Base-by-base conservation (phyloP, 2,888 invertebrate genomes). In the Xestia c-nigrum region DNA sequence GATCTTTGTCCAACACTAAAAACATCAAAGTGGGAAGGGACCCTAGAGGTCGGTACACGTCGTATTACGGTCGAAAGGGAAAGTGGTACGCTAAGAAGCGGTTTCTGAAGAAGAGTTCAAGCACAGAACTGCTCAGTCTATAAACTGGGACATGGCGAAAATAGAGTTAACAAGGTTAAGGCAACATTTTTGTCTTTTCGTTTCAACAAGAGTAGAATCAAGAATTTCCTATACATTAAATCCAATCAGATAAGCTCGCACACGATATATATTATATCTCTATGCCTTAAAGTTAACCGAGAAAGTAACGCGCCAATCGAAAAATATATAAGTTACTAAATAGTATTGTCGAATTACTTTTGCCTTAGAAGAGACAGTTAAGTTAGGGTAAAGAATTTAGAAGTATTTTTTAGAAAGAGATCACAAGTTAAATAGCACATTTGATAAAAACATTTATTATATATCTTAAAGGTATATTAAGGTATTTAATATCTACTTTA, bases 331-430 rank as follows among this genome's bases (percentile, higher is more conserved):
- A 91, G 89, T 89, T 89, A 86, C 90, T 92, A 91, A 85, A 92
- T 92, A 93, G 92, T 94, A 94, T 94, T 94, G 94, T 94, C 94
- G 89, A 91, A 92, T 92, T 78, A 91, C 89, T 89, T 89, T 90
- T 89, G 91, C 85, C 89, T 91, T 91, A 93, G 90, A 91, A 92
- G 89, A 90, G 89, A 91, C 92, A 93, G 91, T 93, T 91, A 86
- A 92, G 89, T 90, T 77, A 88, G 43, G 64, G 43, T 64, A 88
- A 85, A 90, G 90, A 91, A 90, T 86, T 91, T 87, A 81, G 80
- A 79, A 89, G 86, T 90, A 81, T 83, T 59, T 90, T 77, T 89
- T 87, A 93, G 91, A 92, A 90, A 85, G 75, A 92, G 93, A 94
- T 94, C 93, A 94, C 93, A 94, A 91, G 92, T 92, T 43, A 43